These are phyloP conservation scores for Mola mola DNA, from an alignment of 2,113 vertebrate species.

Conservation along the genomic window DNA sequence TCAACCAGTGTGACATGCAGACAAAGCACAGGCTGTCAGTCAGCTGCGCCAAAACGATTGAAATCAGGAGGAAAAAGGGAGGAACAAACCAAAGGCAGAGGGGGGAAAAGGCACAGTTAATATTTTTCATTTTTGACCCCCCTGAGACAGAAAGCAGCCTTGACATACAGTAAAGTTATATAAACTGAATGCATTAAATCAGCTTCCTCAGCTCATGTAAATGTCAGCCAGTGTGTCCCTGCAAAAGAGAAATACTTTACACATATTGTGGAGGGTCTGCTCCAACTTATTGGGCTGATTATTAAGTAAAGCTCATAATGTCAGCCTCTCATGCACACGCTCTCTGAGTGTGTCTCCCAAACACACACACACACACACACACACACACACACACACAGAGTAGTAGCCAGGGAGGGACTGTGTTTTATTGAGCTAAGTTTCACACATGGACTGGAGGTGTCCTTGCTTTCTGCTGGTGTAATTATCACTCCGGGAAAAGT, in stretches of 20 bases:
- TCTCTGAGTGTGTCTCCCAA: neutral
- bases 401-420: constrained; percentile 38
- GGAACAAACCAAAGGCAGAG: constrained; percentile 22
- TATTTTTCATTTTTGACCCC: constrained; percentile 55
- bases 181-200: constrained; percentile 48
- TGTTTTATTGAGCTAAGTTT: constrained; percentile 75
- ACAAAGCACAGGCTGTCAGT: constrained; percentile 83
- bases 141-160: constrained; percentile 23
- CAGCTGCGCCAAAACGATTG: constrained; percentile 77
- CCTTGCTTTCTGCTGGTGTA: constrained; percentile 86
- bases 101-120: constrained; percentile 47
- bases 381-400: neutral
- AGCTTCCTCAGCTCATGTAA: constrained; percentile 49
- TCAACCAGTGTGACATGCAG: constrained; percentile 74
- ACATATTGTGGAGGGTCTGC: constrained; percentile 45
- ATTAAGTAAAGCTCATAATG: constrained; percentile 58
- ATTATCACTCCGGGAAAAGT: constrained; percentile 99
- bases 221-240: constrained; percentile 57
- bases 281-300: constrained; percentile 59
- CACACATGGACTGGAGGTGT: constrained; percentile 73
- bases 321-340: constrained; percentile 35
- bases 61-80: constrained; percentile 50
- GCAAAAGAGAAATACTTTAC: constrained; percentile 47
- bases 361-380: constrained; percentile 11
- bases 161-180: constrained; percentile 42